Conservation (phyloP, 2,888 invertebrate genomes). For the Podabrus alpinus region DNA sequence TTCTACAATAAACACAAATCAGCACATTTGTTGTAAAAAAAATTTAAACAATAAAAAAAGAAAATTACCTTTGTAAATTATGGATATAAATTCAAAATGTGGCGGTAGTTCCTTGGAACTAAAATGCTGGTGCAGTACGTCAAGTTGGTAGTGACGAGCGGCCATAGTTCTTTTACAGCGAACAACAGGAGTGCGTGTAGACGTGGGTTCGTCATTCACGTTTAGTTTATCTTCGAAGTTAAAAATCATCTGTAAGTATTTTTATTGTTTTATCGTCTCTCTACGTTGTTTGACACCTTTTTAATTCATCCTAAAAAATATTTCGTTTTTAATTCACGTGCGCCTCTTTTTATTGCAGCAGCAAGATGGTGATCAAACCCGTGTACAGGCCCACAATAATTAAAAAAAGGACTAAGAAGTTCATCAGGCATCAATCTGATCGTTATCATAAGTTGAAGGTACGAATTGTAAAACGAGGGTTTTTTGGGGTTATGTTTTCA, state of each 20-base stretch:
- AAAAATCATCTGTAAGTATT: constrained; percentile 41
- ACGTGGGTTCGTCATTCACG: not conserved
- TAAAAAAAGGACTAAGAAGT: constrained; percentile 98
- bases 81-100: too few species aligned
- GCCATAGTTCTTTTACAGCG: not conserved
- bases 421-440: constrained; percentile 98
- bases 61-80: too few species aligned
- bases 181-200: not conserved
- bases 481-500: constrained; percentile 1
- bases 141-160: not conserved
- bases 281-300: not conserved
- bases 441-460: constrained; percentile 95
- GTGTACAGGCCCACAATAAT: constrained; percentile 88
- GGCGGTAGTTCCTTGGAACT: not conserved
- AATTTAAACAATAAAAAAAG: too few species aligned
- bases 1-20: too few species aligned
- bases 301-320: not conserved
- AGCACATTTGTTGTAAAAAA: too few species aligned
- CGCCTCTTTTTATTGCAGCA: constrained; percentile 24
- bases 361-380: constrained; percentile 86
- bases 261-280: not conserved
- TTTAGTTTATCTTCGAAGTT: constrained; percentile 33
- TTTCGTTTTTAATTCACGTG: not conserved
- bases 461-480: not conserved
- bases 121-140: not conserved